A percentile compares a stretch with the other conserved stretches of the same genome.
These are phyloP conservation scores for Pseudococcus viburni DNA, from an alignment of 2,888 invertebrate species.

Conservation along the genomic window DNA sequence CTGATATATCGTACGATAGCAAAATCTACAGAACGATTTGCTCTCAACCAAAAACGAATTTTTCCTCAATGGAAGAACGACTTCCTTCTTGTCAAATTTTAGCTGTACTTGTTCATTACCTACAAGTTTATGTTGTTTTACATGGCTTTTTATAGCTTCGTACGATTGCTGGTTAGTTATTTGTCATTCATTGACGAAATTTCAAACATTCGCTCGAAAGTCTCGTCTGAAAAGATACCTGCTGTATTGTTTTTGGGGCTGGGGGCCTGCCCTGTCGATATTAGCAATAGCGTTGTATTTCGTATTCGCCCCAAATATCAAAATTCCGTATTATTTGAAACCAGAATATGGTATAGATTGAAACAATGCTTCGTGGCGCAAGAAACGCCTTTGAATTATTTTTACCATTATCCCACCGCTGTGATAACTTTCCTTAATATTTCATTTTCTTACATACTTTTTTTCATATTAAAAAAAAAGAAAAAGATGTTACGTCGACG, in stretches of 20 bases:
- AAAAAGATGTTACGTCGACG: conserved; percentile 19
- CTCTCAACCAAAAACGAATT: background rate
- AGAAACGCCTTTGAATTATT: conserved; percentile 16
- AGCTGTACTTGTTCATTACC: conserved; percentile 73
- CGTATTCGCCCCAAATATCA: background rate
- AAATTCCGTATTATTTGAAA: conserved; percentile 16
- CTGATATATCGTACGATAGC: background rate
- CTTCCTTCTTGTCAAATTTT: conserved; percentile 71
- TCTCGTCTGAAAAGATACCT: conserved; percentile 4
- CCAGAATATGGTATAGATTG: conserved; percentile 20
- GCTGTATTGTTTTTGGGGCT: conserved; percentile 20
- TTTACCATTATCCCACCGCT: conserved; percentile 39
- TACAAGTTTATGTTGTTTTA: conserved; percentile 74
- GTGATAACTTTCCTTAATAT: conserved; percentile 36
- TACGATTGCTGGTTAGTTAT: conserved; percentile 72
- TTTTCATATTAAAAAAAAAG: conserved; percentile 20
- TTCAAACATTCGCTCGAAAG: conserved; percentile 39
- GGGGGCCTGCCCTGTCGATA: background rate
- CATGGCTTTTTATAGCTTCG: conserved; percentile 75
- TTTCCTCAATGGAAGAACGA: conserved; percentile 70
- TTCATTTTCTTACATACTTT: conserved; percentile 4
- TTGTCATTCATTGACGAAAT: conserved; percentile 10
- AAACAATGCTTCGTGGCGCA: conserved; percentile 20
- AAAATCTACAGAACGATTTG: background rate
- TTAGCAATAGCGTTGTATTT: conserved; percentile 13